These are phyloP conservation scores for Lithodes maja DNA, from an alignment of 2,888 invertebrate species.

Conservation along the genomic window DNA sequence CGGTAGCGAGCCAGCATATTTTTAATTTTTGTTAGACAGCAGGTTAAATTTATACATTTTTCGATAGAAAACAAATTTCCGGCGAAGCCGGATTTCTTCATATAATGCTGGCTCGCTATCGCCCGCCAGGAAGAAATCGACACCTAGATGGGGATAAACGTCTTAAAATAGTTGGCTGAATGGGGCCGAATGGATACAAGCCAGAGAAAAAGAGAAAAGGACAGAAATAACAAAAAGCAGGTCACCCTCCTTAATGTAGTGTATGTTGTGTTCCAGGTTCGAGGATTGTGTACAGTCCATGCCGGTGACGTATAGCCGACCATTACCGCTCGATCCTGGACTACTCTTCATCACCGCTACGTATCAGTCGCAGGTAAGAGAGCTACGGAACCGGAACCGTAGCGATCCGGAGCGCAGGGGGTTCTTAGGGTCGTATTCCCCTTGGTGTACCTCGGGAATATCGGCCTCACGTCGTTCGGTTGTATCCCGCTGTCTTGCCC, in stretches of 20 bases:
- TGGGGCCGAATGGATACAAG: too few species aligned
- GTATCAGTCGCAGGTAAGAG: constrained; percentile 28
- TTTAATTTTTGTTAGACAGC: too few species aligned
- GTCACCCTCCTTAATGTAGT: neutral
- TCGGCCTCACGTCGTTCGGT: neutral
- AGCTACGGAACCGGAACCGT: neutral
- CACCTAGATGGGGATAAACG: too few species aligned
- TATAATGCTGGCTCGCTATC: too few species aligned
- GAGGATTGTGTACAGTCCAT: neutral
- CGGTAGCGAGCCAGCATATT: too few species aligned
- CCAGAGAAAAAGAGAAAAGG: neutral
- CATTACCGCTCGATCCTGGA: neutral
- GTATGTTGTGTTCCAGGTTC: neutral
- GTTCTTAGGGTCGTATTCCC: neutral
- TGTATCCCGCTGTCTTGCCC: neutral
- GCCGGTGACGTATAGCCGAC: constrained; percentile 18
- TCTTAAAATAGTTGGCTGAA: too few species aligned
- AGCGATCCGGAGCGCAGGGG: neutral
- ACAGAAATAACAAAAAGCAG: neutral
- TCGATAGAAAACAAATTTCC: too few species aligned
- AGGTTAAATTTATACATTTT: too few species aligned
- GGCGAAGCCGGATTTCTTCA: too few species aligned
- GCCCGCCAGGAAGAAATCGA: too few species aligned
- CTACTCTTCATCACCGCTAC: constrained; percentile 32
- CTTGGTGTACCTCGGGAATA: neutral